Percentiles rank a stretch among this genome's conserved stretches.
phyloP scores from a whole-genome alignment of 2,797 vertebrate species.

The Syncerus caffer region DNA sequence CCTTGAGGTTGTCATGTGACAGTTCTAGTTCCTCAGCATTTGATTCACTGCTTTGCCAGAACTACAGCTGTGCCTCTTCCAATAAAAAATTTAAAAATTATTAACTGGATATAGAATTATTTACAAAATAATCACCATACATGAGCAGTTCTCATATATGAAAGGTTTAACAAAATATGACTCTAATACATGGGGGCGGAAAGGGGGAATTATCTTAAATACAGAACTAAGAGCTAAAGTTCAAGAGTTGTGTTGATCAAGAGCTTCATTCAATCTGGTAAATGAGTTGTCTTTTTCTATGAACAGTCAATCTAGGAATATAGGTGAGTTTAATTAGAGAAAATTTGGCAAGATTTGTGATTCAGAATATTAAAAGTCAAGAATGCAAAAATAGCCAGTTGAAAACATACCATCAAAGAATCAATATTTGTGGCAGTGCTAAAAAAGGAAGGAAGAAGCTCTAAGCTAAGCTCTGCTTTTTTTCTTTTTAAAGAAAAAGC shows the following conservation, averaged over 20 bases:
- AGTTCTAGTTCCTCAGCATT: neutral
- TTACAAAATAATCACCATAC: neutral
- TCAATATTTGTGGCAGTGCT: neutral
- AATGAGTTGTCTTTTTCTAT: neutral
- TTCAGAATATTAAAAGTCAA: constrained; percentile 11
- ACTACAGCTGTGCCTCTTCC: neutral
- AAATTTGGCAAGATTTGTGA: neutral
- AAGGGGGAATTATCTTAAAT: neutral
- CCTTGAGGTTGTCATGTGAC: neutral
- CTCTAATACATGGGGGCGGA: neutral
- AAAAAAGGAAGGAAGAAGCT: neutral
- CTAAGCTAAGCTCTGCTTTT: neutral
- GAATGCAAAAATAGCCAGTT: neutral
- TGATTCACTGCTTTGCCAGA: neutral
- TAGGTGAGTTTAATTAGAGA: neutral
- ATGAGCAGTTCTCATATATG: neutral
- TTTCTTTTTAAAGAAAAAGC: neutral
- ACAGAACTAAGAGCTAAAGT: neutral
- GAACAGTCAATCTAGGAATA: neutral
- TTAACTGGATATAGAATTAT: neutral
- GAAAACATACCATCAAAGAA: neutral
- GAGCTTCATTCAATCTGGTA: neutral
- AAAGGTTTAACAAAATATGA: neutral
- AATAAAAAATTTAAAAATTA: neutral
- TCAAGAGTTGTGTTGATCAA: neutral